Evolutionary conservation across 2,797 vertebrate species (phyloP).

Genomic region (Meda fulgida): DNA sequence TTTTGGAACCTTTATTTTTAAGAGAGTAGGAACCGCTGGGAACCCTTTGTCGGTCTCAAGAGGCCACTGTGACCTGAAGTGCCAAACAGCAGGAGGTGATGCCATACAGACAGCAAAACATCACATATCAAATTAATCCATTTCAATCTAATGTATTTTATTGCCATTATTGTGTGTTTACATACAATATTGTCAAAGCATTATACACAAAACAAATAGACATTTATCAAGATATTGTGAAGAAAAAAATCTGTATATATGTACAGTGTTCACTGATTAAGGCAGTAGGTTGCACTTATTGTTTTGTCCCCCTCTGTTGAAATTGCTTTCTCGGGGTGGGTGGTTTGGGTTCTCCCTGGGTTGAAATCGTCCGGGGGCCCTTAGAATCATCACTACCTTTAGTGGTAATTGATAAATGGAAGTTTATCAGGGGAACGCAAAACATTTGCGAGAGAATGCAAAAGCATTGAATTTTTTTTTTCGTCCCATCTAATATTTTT

Average conservation of each 20-base stretch:
- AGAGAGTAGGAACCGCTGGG: not conserved
- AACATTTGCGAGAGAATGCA: not conserved
- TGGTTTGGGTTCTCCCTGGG: too few relatives aligned
- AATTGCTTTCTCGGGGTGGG: too few relatives aligned
- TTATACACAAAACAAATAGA: not conserved
- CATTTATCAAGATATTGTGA: not conserved
- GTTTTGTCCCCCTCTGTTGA: too few relatives aligned
- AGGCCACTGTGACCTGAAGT: slow-evolving; percentile 13
- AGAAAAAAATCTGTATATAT: too few relatives aligned
- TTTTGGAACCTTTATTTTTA: too few relatives aligned
- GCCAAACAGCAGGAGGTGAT: not conserved
- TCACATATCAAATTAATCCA: not conserved
- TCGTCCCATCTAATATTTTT: not conserved
- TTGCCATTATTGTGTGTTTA: not conserved
- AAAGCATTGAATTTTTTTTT: not conserved
- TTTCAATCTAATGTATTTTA: not conserved
- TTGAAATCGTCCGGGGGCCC: too few relatives aligned
- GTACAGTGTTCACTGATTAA: not conserved
- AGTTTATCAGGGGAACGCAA: too few relatives aligned
- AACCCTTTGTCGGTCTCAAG: slow-evolving; percentile 10
- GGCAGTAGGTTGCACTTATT: too few relatives aligned
- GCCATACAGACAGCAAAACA: slow-evolving; percentile 10
- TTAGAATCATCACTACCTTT: too few relatives aligned
- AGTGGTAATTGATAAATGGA: too few relatives aligned
- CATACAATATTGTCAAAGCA: not conserved